phyloP scores from a whole-genome alignment of 2,888 invertebrate genomes.

The Noctua fimbriata region DNA sequence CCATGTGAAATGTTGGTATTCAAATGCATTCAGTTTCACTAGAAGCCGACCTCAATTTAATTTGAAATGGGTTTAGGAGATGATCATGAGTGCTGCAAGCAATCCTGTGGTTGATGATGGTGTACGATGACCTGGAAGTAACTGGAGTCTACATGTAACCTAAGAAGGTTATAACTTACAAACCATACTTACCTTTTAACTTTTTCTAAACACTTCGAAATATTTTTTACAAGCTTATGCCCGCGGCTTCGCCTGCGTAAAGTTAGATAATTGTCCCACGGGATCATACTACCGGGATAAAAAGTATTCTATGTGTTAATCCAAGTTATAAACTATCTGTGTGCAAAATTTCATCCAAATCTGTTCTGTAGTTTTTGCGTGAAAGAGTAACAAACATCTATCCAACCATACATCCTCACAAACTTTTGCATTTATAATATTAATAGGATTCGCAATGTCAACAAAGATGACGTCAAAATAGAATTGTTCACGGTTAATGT shows the following conservation, averaged over 20 bases:
- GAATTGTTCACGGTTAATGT: constrained; percentile 32
- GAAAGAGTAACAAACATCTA: too few species aligned
- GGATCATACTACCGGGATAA: too few species aligned
- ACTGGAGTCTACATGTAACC: background rate
- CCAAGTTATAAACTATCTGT: too few species aligned
- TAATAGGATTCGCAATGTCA: constrained; percentile 16
- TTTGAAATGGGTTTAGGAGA: background rate
- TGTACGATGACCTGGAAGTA: background rate
- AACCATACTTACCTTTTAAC: background rate
- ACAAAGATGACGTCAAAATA: constrained; percentile 47
- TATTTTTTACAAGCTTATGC: background rate
- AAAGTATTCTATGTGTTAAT: too few species aligned
- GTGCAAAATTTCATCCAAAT: too few species aligned
- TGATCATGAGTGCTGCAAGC: background rate
- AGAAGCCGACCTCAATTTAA: background rate
- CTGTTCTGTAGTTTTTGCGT: too few species aligned
- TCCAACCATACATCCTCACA: too few species aligned
- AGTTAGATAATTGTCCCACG: too few species aligned
- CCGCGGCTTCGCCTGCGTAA: too few species aligned
- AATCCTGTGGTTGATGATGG: background rate
- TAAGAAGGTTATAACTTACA: background rate
- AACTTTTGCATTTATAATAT: too few species aligned
- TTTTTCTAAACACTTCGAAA: background rate
- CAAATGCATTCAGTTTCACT: background rate
- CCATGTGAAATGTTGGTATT: background rate